Conservation (phyloP, 2,888 invertebrate genomes). For the Phoronis australis region DNA sequence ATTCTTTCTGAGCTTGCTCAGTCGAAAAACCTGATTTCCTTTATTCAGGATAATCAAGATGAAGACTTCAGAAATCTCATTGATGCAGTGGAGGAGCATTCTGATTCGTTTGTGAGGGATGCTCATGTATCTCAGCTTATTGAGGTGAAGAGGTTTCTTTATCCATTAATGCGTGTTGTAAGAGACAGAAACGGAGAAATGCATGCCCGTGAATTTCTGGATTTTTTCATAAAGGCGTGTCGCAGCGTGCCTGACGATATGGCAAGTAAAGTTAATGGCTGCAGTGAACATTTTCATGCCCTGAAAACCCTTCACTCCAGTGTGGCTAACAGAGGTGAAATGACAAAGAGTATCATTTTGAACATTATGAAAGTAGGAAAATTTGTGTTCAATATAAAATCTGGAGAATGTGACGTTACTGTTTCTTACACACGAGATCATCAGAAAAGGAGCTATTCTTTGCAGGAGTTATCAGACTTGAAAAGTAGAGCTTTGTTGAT, state of each 20-base stretch:
- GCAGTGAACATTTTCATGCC: constrained; percentile 18
- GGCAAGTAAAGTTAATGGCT: constrained; percentile 14
- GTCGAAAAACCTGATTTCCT: constrained; percentile 12
- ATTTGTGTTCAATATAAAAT: constrained; percentile 12
- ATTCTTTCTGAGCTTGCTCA: constrained; percentile 12
- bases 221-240: too few relatives aligned
- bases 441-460: background rate
- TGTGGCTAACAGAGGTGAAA: constrained; percentile 23
- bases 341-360: constrained; percentile 18
- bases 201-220: too few relatives aligned
- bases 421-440: constrained; percentile 14
- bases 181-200: too few relatives aligned
- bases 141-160: constrained; percentile 19
- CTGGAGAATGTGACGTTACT: constrained; percentile 6
- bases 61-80: constrained; percentile 25
- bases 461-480: constrained; percentile 14
- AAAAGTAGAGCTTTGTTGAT: constrained; percentile 20
- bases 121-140: constrained; percentile 23
- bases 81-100: constrained; percentile 27
- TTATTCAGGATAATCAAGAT: constrained; percentile 15
- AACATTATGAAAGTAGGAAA: constrained; percentile 15
- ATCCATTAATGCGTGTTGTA: constrained; percentile 17
- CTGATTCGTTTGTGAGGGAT: constrained; percentile 22
- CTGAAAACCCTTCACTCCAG: constrained; percentile 20
- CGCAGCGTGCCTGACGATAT: too few relatives aligned